Percentiles rank a stretch among this genome's conserved stretches.
These are phyloP conservation scores for Pocillopora verrucosa DNA, from an alignment of 64 coral and sea anemone genomes.

Conservation along the genomic window DNA sequence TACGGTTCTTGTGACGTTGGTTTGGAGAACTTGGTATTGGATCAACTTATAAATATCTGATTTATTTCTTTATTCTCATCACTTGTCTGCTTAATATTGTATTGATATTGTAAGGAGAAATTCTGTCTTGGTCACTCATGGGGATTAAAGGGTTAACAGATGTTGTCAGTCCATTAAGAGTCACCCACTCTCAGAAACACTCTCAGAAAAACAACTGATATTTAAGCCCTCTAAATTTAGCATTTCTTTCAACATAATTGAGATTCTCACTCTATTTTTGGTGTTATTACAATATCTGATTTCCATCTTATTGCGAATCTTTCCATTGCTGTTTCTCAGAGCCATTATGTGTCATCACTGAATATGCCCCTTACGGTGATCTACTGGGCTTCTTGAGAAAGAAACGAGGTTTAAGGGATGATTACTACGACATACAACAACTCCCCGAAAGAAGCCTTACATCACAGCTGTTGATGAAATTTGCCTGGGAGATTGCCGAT, in stretches of 20 bases:
- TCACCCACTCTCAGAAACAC: too few species aligned
- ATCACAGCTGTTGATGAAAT: conserved; percentile 30
- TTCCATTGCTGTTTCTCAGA: conserved; percentile 1
- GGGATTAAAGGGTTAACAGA: too few species aligned
- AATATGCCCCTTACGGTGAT: conserved; percentile 66
- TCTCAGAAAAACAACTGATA: too few species aligned
- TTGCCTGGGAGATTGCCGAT: conserved; percentile 47
- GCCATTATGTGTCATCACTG: conserved; percentile 33
- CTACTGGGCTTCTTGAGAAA: conserved; percentile 47
- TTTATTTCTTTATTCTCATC: too few species aligned
- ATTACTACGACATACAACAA: conserved; percentile 16
- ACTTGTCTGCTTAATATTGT: too few species aligned
- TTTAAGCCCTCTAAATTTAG: too few species aligned
- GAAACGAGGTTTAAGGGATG: conserved; percentile 52
- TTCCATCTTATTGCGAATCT: background rate
- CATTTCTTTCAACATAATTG: background rate
- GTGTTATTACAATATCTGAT: background rate
- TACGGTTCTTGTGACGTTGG: too few species aligned
- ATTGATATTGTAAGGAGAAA: too few species aligned
- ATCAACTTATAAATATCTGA: too few species aligned
- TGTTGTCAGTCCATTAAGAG: too few species aligned
- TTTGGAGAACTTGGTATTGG: too few species aligned
- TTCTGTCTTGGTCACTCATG: too few species aligned
- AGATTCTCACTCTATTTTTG: background rate
- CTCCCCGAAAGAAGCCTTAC: conserved; percentile 29